Evolutionary conservation across 2,888 invertebrate genomes (phyloP).

Genomic region (Pseudanteris insignis): DNA sequence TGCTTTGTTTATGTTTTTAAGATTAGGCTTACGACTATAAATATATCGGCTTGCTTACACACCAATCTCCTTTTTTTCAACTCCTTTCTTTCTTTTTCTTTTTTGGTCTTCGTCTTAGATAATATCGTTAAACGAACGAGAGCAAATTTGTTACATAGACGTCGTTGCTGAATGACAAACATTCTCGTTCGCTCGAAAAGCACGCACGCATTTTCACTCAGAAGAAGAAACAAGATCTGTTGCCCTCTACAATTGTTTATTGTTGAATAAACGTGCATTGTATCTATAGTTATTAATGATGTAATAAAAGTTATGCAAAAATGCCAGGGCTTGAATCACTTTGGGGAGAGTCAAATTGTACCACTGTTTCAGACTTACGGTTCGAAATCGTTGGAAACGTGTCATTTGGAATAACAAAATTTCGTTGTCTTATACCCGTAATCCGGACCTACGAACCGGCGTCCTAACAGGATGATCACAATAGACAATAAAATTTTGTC

Average conservation of each 20-base stretch:
- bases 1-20: constrained; percentile 47
- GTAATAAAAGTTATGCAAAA: constrained; percentile 13
- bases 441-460: constrained; percentile 14
- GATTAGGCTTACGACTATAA: constrained; percentile 62
- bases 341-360: constrained; percentile 26
- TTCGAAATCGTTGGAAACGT: constrained; percentile 5
- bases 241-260: background rate
- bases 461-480: constrained; percentile 31
- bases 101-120: background rate
- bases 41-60: constrained; percentile 64
- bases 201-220: constrained; percentile 36
- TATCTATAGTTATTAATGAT: too few species aligned
- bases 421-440: constrained; percentile 30
- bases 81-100: constrained; percentile 5
- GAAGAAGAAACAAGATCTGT: constrained; percentile 27
- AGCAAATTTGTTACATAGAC: constrained; percentile 56
- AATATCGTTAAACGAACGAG: too few species aligned
- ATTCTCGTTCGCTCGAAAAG: constrained; percentile 41
- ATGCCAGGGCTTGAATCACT: constrained; percentile 35
- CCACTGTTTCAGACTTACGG: constrained; percentile 22
- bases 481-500: constrained; percentile 26
- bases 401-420: constrained; percentile 17
- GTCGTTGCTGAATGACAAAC: constrained; percentile 60
- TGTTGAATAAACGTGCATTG: background rate
- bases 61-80: constrained; percentile 41